Conservation (phyloP, 2,113 vertebrate genomes). For the Pseudonaja textilis region DNA sequence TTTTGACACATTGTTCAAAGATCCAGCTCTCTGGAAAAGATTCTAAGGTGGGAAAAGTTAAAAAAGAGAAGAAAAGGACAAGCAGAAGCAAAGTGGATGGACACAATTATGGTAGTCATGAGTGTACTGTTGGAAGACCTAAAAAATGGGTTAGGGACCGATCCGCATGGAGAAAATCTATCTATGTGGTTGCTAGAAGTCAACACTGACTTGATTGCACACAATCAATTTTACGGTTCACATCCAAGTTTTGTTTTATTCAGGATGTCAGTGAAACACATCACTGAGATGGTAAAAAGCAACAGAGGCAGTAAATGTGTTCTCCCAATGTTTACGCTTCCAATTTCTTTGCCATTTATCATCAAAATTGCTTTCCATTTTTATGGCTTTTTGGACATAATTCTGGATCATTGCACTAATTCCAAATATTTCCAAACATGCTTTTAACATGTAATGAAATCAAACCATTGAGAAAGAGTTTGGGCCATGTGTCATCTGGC, state of each 20-base stretch:
- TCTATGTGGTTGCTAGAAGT: background rate
- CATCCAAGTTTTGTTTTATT: background rate
- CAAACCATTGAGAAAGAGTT: background rate
- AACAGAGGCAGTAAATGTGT: background rate
- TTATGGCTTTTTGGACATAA: background rate
- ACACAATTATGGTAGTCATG: background rate
- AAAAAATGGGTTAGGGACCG: background rate
- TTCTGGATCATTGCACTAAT: background rate
- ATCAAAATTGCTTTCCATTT: background rate
- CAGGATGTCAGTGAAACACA: background rate
- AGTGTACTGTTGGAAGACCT: background rate
- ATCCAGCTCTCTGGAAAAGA: background rate
- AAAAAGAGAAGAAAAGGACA: background rate
- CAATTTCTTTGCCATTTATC: background rate
- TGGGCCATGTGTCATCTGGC: background rate
- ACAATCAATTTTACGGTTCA: background rate
- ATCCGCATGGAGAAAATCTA: background rate
- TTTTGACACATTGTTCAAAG: background rate
- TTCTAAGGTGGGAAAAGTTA: background rate
- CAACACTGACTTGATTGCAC: background rate
- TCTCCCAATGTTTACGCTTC: background rate
- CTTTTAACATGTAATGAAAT: background rate
- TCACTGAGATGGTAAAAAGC: background rate
- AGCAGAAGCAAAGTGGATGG: background rate
- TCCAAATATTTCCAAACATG: background rate